These are phyloP conservation scores for Dascyllus trimaculatus DNA, from an alignment of 2,113 vertebrate species.

Conservation along the genomic window DNA sequence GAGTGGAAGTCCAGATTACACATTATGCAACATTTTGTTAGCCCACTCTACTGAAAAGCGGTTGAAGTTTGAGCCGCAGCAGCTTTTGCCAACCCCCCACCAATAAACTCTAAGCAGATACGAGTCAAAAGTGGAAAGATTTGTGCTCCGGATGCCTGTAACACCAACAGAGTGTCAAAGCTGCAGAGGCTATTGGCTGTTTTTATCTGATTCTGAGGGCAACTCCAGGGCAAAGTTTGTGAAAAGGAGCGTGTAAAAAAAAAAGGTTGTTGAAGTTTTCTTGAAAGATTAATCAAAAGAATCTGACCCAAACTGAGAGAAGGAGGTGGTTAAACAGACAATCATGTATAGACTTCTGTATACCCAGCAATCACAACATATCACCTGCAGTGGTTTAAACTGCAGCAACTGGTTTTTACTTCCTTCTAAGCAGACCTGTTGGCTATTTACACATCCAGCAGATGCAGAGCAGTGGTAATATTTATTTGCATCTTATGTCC, in stretches of 20 bases:
- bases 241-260: neutral
- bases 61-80: neutral
- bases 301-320: too few species aligned
- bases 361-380: neutral
- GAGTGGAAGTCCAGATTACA: constrained; percentile 6
- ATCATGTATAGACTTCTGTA: neutral
- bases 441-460: neutral
- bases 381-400: neutral
- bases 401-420: neutral
- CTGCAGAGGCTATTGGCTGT: neutral
- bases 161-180: neutral
- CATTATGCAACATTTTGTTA: constrained; percentile 6
- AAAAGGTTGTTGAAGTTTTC: neutral
- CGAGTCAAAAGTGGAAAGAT: constrained; percentile 1
- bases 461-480: neutral
- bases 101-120: neutral
- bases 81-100: neutral
- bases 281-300: neutral
- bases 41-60: neutral
- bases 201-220: neutral
- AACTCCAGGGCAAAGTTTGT: neutral
- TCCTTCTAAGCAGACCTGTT: neutral
- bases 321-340: neutral
- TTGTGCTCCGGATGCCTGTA: neutral
- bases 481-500: constrained; percentile 1